These are phyloP conservation scores for Brachionus calyciflorus DNA, from an alignment of 1,140 invertebrate species.

Conservation along the genomic window DNA sequence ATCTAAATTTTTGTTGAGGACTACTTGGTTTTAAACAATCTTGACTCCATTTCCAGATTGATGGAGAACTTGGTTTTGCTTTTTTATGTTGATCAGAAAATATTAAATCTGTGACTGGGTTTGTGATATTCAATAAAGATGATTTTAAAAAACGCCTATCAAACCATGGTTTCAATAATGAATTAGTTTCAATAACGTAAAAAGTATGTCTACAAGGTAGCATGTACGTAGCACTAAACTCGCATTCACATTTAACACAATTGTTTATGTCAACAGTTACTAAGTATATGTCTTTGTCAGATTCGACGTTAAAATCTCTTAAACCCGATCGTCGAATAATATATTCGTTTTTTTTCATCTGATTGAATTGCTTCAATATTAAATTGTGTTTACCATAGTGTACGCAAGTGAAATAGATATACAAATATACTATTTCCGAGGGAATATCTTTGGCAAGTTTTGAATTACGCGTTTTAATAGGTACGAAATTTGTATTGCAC, in stretches of 20 bases:
- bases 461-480: no score
- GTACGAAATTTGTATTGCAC: no score
- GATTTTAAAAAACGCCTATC: not conserved
- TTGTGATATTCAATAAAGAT: not conserved
- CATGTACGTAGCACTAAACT: not conserved
- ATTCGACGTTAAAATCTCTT: constrained; percentile 10
- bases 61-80: no score
- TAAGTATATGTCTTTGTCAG: not conserved
- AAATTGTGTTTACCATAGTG: not conserved
- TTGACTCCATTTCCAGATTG: not conserved
- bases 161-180: not conserved
- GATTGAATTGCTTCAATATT: not conserved
- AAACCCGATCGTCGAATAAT: not conserved
- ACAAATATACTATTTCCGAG: no score
- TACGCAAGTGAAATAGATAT: no score
- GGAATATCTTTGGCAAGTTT: no score
- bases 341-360: not conserved
- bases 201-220: not conserved
- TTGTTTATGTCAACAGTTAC: not conserved
- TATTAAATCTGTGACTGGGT: not conserved
- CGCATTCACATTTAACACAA: not conserved
- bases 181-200: not conserved
- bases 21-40: not conserved
- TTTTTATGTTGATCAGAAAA: no score
- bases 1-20: not conserved